phyloP scores from a whole-genome alignment of 92 coral and sea anemone species.

The Muricea muricata region DNA sequence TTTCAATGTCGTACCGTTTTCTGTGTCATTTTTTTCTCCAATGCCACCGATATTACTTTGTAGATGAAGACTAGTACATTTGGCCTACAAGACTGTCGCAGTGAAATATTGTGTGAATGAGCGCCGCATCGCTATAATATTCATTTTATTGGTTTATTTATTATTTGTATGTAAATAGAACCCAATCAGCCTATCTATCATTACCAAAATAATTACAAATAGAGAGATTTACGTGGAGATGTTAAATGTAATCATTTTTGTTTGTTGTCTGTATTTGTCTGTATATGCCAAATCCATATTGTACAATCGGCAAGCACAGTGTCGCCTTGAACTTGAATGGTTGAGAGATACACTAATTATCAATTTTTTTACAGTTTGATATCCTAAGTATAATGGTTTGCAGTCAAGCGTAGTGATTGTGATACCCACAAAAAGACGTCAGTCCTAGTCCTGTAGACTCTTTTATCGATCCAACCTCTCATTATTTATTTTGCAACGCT shows the following conservation, averaged over 20 bases:
- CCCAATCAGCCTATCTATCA: background rate
- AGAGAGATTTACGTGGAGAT: background rate
- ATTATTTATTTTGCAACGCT: background rate
- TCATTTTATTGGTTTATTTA: background rate
- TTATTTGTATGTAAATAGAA: background rate
- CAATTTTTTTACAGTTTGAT: background rate
- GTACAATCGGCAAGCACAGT: background rate
- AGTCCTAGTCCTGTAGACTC: background rate
- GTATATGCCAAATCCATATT: background rate
- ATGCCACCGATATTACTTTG: too few relatives aligned
- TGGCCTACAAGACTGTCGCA: too few relatives aligned
- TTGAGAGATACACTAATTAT: background rate
- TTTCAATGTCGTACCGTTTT: too few relatives aligned
- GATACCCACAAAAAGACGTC: background rate
- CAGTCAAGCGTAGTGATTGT: background rate
- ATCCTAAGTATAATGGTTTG: background rate
- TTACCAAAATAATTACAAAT: too few relatives aligned
- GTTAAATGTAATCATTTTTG: background rate
- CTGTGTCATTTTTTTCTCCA: too few relatives aligned
- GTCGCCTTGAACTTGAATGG: background rate
- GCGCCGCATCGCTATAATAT: background rate
- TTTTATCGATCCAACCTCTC: background rate
- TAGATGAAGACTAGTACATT: too few relatives aligned
- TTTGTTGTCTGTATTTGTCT: too few relatives aligned
- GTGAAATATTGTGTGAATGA: too few relatives aligned